Base-by-base conservation (phyloP, 2,797 vertebrate genomes). In the Pseudochaenichthys georgianus region DNA sequence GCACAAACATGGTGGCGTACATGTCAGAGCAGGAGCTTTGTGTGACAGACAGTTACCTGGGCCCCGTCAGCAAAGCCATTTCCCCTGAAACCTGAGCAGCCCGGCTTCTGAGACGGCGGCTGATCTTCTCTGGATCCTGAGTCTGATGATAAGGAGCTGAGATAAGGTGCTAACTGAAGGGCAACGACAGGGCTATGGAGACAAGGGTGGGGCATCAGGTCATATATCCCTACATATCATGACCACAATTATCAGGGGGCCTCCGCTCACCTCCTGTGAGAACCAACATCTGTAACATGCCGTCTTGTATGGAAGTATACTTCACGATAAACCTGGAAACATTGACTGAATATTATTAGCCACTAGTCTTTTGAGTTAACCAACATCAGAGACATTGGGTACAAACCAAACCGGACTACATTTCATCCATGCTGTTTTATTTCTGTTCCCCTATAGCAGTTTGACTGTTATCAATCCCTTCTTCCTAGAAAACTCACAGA, bases 401-500 rank as follows among this genome's bases (percentile, higher is more conserved):
- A 74, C 82, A 88, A 88, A 79, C 73, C 76, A 70, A 77, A 73
- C 55, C 43, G 62, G 70, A 84, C 59, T 79, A 68, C 83, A 83
- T 71, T 28, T 47, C 41, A 89, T 88, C 82, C 53, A 17, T 67
- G 55, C 63, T 70, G 78, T 81, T 62, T 55, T 65, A 60, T 67
- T 52, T 73, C 59, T 82, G 63, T 73, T 79, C 72, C 47, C 73
- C 83, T 76, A 66, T 61, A 85, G 75, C 52, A 41, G 64, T 79
- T 81, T 67, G 82, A 88, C 77, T 80, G 38, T 75, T 84, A 17
- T 10, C 77, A 83, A 84, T 83, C 78, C 79, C 64, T 16, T 76
- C 58, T 91, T 89, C 88, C 81, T 92, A 83, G 88, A 94, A 89
- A 91, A 89, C 83, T 28, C 78, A 87, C 86, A 93, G 92, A 93